Evolutionary conservation across 2,113 vertebrate species (phyloP), one percentile per base, ranked within the genome.

Genomic region (Naja naja): DNA sequence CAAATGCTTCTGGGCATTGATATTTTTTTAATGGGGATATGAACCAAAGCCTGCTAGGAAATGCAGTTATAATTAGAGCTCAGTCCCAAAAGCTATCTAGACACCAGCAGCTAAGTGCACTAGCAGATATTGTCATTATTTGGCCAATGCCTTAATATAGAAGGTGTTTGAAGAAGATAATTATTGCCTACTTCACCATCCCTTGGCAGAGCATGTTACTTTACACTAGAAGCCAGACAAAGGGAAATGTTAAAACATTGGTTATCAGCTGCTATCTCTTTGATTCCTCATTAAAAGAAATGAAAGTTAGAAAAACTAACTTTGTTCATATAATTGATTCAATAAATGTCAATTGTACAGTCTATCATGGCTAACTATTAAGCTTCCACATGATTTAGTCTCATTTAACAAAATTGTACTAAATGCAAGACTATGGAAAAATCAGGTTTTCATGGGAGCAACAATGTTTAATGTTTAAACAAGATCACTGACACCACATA

Each of bases 11-110:
- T 47, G 88, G 47, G 81, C 91, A 94, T 92, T 94, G 93, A 94
- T 94, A 90, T 92, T 92, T 94, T 94, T 93, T 92, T 92, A 94
- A 92, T 92, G 81, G 93, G 91, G 81, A 87, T 89, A 74, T 56
- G 88, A 90, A 92, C 91, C 53, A 53, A 91, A 90, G 39, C 91
- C 93, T 74, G 88, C 87, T 92, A 94, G 81, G 91, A 94, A 94
- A 94, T 92, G 88, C 56, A 90, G 56, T 87, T 92, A 86, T 92
- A 92, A 94, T 90, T 90, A 94, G 88, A 90, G 90, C 55, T 88
- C 30, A 20, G 39, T 94, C 56, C 93, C 81, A 87, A 85, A 89
- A 85, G 91, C 88, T 69, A 85, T 55, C 74, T 47, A 69, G 56
- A 89, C 88, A 87, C 81, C 47, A 64, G 91, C 27, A 39, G 87